Evolutionary conservation across 2,113 vertebrate genomes (phyloP).

Genomic region (Callocephalon fimbriatum): DNA sequence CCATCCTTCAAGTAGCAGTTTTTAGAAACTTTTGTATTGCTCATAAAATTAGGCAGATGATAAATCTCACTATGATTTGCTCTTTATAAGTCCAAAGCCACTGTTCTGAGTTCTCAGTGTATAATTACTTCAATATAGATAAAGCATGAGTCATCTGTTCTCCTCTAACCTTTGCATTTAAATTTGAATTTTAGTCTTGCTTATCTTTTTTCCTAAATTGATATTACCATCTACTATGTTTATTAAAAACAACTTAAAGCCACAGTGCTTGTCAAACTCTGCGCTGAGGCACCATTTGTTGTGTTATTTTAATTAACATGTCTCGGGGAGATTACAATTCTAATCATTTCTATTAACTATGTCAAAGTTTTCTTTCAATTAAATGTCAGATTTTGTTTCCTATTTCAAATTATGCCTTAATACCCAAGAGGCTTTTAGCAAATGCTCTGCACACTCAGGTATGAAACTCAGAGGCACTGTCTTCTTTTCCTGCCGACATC

Average conservation of each 20-base stretch:
- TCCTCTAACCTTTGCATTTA: constrained; percentile 68
- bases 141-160: constrained; percentile 63
- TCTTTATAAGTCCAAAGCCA: constrained; percentile 54
- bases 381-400: constrained; percentile 15
- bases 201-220: constrained; percentile 64
- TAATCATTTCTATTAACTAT: constrained; percentile 28
- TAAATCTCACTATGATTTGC: constrained; percentile 68
- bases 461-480: neutral
- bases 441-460: neutral
- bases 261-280: constrained; percentile 28
- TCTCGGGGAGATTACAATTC: constrained; percentile 30
- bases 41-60: constrained; percentile 54
- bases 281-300: constrained; percentile 11
- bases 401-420: neutral
- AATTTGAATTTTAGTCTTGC: constrained; percentile 65
- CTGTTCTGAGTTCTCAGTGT: constrained; percentile 53
- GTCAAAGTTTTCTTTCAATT: neutral
- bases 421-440: neutral
- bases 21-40: constrained; percentile 39
- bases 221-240: constrained; percentile 59
- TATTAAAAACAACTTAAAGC: constrained; percentile 69
- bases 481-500: neutral
- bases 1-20: constrained; percentile 13
- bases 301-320: constrained; percentile 46
- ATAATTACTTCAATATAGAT: constrained; percentile 69